A percentile compares a stretch with the other conserved stretches of the same genome.
Evolutionary conservation across 2,797 vertebrate genomes (phyloP).

Genomic region (Gila robusta): DNA sequence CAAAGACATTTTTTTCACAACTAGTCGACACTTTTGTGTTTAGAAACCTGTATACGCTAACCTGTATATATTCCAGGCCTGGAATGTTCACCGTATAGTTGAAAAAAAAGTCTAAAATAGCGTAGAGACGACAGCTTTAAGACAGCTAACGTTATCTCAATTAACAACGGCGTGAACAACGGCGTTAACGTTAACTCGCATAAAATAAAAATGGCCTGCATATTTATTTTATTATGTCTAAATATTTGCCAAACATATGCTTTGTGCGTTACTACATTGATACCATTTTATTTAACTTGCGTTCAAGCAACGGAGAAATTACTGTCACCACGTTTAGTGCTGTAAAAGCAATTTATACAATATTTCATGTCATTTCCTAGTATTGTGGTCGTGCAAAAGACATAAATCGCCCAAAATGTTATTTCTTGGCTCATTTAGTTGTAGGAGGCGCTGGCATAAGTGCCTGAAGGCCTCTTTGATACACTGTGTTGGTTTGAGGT

Average conservation of each 20-base stretch:
- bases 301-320: not conserved
- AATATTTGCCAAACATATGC: not conserved
- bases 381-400: slow-evolving; percentile 13
- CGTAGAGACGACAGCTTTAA: not conserved
- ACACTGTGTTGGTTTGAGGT: slow-evolving; percentile 52
- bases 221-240: not conserved
- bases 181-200: no score
- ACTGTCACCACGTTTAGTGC: slow-evolving; percentile 9
- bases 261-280: not conserved
- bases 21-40: not conserved
- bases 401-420: slow-evolving; percentile 22
- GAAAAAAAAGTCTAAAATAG: not conserved
- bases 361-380: slow-evolving; percentile 3
- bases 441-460: slow-evolving; percentile 30
- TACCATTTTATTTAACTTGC: not conserved
- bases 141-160: not conserved
- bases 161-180: not conserved
- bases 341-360: slow-evolving; percentile 19
- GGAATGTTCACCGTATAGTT: no score
- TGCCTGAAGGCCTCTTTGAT: slow-evolving; percentile 36
- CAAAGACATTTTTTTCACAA: not conserved
- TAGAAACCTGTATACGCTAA: not conserved
- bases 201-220: not conserved
- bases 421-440: slow-evolving; percentile 44
- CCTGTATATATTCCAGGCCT: no score